Percentiles rank a stretch among this genome's conserved stretches.
Conservation (phyloP, 1,140 invertebrate genomes). For the Notospermus geniculatus region DNA sequence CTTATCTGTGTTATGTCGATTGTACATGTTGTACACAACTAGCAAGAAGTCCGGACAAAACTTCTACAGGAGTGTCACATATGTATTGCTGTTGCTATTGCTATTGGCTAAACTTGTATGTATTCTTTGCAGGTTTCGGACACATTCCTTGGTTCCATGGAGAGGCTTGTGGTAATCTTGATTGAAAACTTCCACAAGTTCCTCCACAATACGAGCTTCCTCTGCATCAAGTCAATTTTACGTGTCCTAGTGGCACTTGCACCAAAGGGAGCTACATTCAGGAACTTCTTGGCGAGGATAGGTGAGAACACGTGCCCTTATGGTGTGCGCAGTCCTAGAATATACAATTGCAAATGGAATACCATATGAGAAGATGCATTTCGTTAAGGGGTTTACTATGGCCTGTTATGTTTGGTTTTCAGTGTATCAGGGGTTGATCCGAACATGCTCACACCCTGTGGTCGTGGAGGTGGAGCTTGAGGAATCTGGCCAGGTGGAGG, state of each 20-base stretch:
- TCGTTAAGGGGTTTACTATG: too few species aligned
- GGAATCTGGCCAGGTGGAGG: constrained; percentile 22
- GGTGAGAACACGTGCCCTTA: constrained; percentile 20
- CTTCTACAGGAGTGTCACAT: too few species aligned
- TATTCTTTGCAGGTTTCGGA: constrained; percentile 39
- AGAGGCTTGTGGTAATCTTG: constrained; percentile 48
- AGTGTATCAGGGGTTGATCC: constrained; percentile 54
- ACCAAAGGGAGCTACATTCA: constrained; percentile 41
- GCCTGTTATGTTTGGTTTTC: constrained; percentile 11
- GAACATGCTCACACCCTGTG: constrained; percentile 52
- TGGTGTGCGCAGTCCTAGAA: too few species aligned
- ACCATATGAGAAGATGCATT: background rate
- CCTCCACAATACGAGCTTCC: constrained; percentile 35
- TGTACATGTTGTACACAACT: too few species aligned
- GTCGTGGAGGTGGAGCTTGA: constrained; percentile 35
- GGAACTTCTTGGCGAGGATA: constrained; percentile 28
- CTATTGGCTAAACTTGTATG: background rate
- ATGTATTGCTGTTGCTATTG: too few species aligned
- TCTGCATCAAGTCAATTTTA: constrained; percentile 40
- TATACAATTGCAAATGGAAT: too few species aligned
- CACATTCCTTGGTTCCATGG: constrained; percentile 43
- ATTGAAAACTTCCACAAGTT: constrained; percentile 52
- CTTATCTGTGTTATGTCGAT: too few species aligned
- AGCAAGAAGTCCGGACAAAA: too few species aligned
- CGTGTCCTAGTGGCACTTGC: constrained; percentile 42